Base-by-base conservation (phyloP, 2,888 invertebrate genomes). In the Papilio elwesi region DNA sequence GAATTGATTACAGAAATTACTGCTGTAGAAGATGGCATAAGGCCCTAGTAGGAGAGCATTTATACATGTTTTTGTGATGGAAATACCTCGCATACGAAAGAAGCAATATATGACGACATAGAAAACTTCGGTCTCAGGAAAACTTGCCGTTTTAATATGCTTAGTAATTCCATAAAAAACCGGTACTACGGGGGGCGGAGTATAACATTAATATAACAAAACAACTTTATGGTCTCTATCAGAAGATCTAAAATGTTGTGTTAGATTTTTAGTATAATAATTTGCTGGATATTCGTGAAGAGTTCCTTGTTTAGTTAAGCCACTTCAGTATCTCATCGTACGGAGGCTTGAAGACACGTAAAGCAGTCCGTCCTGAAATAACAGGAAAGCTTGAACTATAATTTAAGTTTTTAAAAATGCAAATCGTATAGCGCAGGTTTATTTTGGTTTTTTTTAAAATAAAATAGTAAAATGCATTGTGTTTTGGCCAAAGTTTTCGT, bases 281-380 rank as follows among this genome's bases (percentile, higher is more conserved):
- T 65, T 47, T 65, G 51, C n/a, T 59, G 36, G 15, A 59, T 15
- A 69, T 69, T 55, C 59, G 26, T 69, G 8, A 65, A 65, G 36
- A 68, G 71, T 74, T 73, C 77, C 78, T 78, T 74, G 66, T 71
- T 72, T 78, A 80, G 78, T 75, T 76, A 78, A 81, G 79, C 74
- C 48, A 65, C 55, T 72, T 68, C 48, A 68, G 68, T 73, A 78
- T 76, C 78, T 79, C 74, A 78, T 77, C 75, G 79, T 74, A 65
- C 76, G 76, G 78, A 78, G 82, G 76, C 78, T 80, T 74, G 81
- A 75, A 68, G 77, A 75, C 78, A 83, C 85, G 87, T 80, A 75
- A 76, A 72, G 75, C 59, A 68, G 74, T 63, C 64, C 71, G 75
- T 68, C 72, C 65, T 16, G 16, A 63, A 16, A 67, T 43, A 63